phyloP scores from a whole-genome alignment of 2,797 vertebrate genomes.

The Muscicapa comitata region DNA sequence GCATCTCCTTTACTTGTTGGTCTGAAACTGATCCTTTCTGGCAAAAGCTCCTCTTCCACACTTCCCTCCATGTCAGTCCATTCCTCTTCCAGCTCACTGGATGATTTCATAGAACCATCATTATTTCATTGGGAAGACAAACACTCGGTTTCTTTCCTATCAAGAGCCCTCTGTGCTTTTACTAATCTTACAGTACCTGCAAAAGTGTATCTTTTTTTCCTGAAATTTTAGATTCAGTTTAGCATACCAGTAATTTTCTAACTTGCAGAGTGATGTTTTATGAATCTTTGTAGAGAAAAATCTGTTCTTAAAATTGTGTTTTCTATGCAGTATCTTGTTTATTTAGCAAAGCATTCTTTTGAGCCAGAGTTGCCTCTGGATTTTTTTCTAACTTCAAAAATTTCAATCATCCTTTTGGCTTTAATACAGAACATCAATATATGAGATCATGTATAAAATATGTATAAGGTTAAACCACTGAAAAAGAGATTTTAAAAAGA shows the following conservation, averaged over 20 bases:
- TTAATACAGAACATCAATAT: background rate
- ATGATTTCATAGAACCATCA: background rate
- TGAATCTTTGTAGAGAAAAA: background rate
- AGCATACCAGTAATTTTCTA: background rate
- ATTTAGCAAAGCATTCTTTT: background rate
- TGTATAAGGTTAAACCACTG: background rate
- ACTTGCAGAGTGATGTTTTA: background rate
- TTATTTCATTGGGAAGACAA: background rate
- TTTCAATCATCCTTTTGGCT: background rate
- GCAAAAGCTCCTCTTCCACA: background rate
- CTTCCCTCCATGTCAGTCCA: background rate
- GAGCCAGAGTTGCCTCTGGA: background rate
- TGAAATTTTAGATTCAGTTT: background rate
- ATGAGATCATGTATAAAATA: background rate
- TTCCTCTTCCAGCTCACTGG: background rate
- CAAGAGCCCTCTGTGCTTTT: background rate
- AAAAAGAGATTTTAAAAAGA: background rate
- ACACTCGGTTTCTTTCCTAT: background rate
- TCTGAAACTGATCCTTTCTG: constrained; percentile 15
- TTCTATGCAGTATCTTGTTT: background rate
- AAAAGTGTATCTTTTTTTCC: background rate
- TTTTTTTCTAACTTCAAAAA: background rate
- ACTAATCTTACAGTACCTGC: background rate
- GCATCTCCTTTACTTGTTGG: background rate
- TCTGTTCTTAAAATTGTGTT: background rate